Evolutionary conservation across 2,888 invertebrate genomes (phyloP), one percentile per base, ranked within the genome.

Genomic region (Hydroisotoma schaefferi): DNA sequence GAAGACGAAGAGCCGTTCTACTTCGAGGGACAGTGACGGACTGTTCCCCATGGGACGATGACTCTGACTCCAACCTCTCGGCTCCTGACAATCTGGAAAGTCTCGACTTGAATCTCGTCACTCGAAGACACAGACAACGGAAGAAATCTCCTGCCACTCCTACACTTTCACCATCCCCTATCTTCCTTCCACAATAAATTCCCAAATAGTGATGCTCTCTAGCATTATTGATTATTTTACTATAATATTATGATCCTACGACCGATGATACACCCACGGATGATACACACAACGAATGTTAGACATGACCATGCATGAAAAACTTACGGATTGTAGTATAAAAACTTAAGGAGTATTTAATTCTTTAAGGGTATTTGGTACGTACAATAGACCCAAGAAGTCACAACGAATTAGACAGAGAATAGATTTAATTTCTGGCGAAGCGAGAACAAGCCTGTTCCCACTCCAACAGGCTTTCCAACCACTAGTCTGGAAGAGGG

Each of bases 401-500:
- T 15, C 33, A 33, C 33, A 33, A 33, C 8, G 15, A 10, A 15
- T 33, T 33, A 33, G 8, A 10, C 15, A 10, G 5, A 15, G n/a
- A 40, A 46, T 23, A 46, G 25, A 23, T 46, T 63, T n/a, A 70
- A 23, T 29, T 64, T 38, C 27, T 69, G 68, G 20, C 71, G 53
- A 2, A 80, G 61, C 40, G 78, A 78, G 76, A 91, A 90, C 0
- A 83, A 77, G 0, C 94, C 94, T 0, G 95, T 95, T 1, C 97
- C 97, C 51, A 82, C 83, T 62, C 82, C 82, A 55, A 90, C 87
- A 0, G 89, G 88, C 74, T 88, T 85, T 0, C 97, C 97, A 4
- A 91, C 76, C 82, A 94, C 89, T 2, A 97, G 77, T 64, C 91
- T 85, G 74, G 92, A 87, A 0, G 94, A 94, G 0, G 94, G 92